Percentiles rank a stretch among this genome's conserved stretches.
Conservation (phyloP, 2,888 invertebrate genomes). For the Drepana falcataria region DNA sequence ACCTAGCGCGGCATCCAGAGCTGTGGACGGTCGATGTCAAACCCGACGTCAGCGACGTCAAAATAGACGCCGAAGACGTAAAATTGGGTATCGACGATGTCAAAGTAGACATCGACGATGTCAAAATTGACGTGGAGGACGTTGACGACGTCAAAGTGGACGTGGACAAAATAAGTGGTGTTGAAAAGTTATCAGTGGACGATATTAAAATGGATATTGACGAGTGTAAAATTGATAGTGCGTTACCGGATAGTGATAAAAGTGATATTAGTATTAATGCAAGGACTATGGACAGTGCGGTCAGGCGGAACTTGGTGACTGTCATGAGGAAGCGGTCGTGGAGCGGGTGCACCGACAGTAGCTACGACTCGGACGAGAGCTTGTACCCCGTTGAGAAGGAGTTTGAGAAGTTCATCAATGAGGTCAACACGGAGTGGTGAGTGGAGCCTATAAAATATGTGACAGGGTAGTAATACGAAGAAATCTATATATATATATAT, state of each 20-base stretch:
- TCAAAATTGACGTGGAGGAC: conserved; percentile 22
- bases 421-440: conserved; percentile 71
- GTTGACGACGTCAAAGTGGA: conserved; percentile 21
- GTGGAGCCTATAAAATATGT: too few relatives aligned
- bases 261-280: conserved; percentile 59
- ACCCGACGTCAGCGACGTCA: conserved; percentile 15
- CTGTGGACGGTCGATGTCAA: conserved; percentile 40
- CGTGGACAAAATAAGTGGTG: conserved; percentile 9
- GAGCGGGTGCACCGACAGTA: conserved; percentile 57
- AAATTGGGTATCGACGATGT: conserved; percentile 10
- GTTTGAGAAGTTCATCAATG: conserved; percentile 63
- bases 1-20: conserved; percentile 47
- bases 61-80: conserved; percentile 12
- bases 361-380: conserved; percentile 63
- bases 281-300: conserved; percentile 44
- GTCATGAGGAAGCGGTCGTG: conserved; percentile 51
- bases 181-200: conserved; percentile 4
- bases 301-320: conserved; percentile 36
- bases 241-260: conserved; percentile 40
- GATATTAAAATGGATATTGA: conserved; percentile 11
- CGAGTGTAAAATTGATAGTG: background rate
- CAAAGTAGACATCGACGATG: conserved; percentile 17
- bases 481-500: too few relatives aligned
- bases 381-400: conserved; percentile 63
- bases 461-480: too few relatives aligned